A percentile compares a stretch with the other conserved stretches of the same genome.
phyloP scores from a whole-genome alignment of 1,140 invertebrate genomes.

The Scaptodrosophila lebanonensis region DNA sequence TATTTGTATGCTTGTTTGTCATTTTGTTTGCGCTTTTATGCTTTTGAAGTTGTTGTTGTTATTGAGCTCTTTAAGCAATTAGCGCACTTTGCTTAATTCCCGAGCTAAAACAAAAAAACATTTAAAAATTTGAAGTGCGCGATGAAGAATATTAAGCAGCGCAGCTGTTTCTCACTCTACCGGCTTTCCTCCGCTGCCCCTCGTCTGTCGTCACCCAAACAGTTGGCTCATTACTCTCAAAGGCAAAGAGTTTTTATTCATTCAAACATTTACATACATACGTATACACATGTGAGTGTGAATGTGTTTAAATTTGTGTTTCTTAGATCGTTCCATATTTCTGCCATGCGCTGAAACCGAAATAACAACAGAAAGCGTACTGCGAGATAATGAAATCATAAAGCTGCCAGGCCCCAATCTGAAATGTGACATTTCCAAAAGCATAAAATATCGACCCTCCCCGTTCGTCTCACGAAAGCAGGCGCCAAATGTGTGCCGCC shows the following conservation, averaged over 20 bases:
- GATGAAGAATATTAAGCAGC: conserved; percentile 18
- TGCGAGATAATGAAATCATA: conserved; percentile 57
- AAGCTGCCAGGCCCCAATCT: conserved; percentile 48
- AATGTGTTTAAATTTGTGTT: conserved; percentile 36
- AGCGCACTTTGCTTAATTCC: conserved; percentile 38
- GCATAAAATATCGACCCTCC: too few relatives aligned
- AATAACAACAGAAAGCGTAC: conserved; percentile 36
- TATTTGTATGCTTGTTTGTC: conserved; percentile 12
- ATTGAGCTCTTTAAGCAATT: conserved; percentile 46
- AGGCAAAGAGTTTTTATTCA: conserved; percentile 32
- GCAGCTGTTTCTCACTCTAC: not conserved
- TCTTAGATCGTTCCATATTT: conserved; percentile 8
- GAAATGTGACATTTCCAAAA: conserved; percentile 43
- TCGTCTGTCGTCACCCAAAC: conserved; percentile 5
- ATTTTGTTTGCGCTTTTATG: not conserved
- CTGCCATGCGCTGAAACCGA: conserved; percentile 25
- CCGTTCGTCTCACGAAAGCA: too few relatives aligned
- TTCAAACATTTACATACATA: conserved; percentile 40
- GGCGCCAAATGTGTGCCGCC: conserved; percentile 36
- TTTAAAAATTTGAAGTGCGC: conserved; percentile 29
- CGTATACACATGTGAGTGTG: too few relatives aligned
- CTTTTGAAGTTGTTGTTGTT: conserved; percentile 24
- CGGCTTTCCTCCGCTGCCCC: not conserved
- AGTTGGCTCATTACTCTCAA: conserved; percentile 30
- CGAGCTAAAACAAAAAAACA: conserved; percentile 9